Evolutionary conservation across 35 echinoderm and acorn worm species (phyloP).

Genomic region (Acanthaster planci): DNA sequence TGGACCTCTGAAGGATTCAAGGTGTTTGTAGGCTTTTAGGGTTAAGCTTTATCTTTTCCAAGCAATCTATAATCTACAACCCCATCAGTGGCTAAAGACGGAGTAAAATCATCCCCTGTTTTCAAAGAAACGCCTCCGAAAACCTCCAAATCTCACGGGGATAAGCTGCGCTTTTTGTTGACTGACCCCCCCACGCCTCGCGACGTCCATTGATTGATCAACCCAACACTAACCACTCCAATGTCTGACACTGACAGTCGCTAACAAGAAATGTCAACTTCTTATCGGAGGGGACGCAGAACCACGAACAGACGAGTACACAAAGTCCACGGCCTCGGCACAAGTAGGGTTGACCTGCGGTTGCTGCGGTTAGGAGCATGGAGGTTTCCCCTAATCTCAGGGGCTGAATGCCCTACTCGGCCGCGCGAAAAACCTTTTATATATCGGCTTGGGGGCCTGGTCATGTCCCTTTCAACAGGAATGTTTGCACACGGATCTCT

Average conservation of each 20-base stretch:
- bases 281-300: neutral
- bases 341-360: neutral
- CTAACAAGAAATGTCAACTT: neutral
- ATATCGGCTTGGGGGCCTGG: neutral
- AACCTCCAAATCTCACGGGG: neutral
- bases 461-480: neutral
- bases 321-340: neutral
- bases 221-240: neutral
- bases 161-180: neutral
- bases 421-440: neutral
- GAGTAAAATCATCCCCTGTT: too few species aligned
- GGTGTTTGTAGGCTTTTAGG: too few species aligned
- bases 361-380: neutral
- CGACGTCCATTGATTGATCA: neutral
- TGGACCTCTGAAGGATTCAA: too few species aligned
- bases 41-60: too few species aligned
- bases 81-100: too few species aligned
- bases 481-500: constrained; percentile 14
- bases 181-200: neutral
- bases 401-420: constrained; percentile 13
- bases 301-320: neutral
- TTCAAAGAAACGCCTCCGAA: neutral
- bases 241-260: neutral
- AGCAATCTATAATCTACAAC: too few species aligned
- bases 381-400: constrained; percentile 22